phyloP scores from a whole-genome alignment of 2,888 invertebrate species.

The Lumbricus terrestris region DNA sequence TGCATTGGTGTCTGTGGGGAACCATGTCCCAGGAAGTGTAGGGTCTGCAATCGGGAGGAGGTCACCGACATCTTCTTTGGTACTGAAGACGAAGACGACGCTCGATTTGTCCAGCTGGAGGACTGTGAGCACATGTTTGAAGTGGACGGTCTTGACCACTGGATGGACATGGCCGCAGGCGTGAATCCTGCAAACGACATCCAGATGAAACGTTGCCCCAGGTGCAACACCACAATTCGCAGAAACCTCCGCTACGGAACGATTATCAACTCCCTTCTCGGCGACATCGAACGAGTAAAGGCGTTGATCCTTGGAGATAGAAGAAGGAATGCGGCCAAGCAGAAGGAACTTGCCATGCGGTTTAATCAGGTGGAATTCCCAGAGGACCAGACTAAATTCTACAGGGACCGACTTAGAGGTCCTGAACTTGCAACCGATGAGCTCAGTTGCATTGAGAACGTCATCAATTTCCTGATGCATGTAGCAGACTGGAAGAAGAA shows the following conservation, averaged over 20 bases:
- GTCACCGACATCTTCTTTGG: conserved; percentile 60
- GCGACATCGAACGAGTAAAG: conserved; percentile 56
- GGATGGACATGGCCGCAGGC: conserved; percentile 41
- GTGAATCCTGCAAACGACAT: conserved; percentile 37
- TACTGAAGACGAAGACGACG: conserved; percentile 64
- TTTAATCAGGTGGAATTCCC: not conserved
- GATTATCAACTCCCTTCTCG: conserved; percentile 59
- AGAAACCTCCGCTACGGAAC: conserved; percentile 66
- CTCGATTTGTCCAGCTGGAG: conserved; percentile 54
- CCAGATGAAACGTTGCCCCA: conserved; percentile 63
- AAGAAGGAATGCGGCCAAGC: not conserved
- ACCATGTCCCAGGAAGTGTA: conserved; percentile 68
- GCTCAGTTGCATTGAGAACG: conserved; percentile 13
- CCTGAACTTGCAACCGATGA: not conserved
- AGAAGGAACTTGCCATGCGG: not conserved
- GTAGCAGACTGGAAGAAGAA: not conserved
- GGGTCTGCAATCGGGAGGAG: conserved; percentile 61
- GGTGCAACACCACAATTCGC: conserved; percentile 66
- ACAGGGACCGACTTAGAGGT: not conserved
- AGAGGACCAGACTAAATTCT: conserved; percentile 5
- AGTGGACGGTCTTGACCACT: conserved; percentile 53
- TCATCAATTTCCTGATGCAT: not conserved
- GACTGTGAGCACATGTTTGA: conserved; percentile 57
- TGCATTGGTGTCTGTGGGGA: conserved; percentile 74
- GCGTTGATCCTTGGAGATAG: not conserved